phyloP scores from a whole-genome alignment of 2,113 vertebrate species.

The Chloroceryle aenea region DNA sequence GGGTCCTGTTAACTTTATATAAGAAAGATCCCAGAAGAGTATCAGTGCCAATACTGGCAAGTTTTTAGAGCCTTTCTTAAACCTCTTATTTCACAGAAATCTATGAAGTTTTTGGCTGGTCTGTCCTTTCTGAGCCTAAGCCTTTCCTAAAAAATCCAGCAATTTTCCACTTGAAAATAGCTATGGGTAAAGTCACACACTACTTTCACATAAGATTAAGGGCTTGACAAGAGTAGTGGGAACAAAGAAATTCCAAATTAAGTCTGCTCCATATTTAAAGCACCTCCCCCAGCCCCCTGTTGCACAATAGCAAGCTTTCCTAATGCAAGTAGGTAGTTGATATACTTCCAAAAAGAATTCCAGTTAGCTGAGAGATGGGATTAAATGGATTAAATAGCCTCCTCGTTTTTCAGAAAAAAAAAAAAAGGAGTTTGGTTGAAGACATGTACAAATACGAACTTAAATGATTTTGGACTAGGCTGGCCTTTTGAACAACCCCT shows the following conservation, averaged over 20 bases:
- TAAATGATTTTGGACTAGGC: neutral
- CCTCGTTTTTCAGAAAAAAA: neutral
- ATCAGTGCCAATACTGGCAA: neutral
- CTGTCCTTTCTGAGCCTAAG: neutral
- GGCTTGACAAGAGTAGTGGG: conserved; percentile 13
- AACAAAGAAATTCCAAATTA: conserved; percentile 66
- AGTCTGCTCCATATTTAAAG: neutral
- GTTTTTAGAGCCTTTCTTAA: conserved; percentile 26
- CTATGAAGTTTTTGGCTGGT: neutral
- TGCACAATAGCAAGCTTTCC: conserved; percentile 35
- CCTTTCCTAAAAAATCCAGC: conserved; percentile 35
- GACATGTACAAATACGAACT: neutral
- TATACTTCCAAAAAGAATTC: conserved; percentile 47
- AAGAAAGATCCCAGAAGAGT: neutral
- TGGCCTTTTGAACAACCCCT: neutral
- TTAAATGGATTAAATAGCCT: conserved; percentile 50
- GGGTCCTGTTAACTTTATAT: neutral
- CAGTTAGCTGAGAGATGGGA: conserved; percentile 39
- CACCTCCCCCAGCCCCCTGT: neutral
- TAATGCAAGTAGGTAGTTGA: conserved; percentile 13
- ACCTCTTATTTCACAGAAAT: conserved; percentile 21
- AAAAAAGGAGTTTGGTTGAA: neutral
- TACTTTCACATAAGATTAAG: conserved; percentile 50
- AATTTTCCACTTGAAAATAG: conserved; percentile 49
- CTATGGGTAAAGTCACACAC: conserved; percentile 18